Evolutionary conservation across 2,113 vertebrate species (phyloP).

Genomic region (Merops nubicus): DNA sequence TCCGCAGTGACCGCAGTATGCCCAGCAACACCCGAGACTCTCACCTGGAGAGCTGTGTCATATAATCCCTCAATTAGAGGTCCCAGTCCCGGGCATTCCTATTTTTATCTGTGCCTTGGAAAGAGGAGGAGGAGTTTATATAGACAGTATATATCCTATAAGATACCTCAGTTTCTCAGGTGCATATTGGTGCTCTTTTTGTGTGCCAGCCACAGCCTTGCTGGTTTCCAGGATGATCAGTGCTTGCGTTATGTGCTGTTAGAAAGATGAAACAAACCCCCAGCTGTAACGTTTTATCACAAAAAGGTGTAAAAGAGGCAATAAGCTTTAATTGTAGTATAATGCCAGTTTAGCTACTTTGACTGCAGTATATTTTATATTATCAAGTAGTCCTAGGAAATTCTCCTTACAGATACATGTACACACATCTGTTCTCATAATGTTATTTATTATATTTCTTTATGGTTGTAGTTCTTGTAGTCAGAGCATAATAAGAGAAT

Average conservation of each 20-base stretch:
- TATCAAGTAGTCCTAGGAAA: not conserved
- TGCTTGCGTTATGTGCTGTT: not conserved
- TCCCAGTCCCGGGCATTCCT: not conserved
- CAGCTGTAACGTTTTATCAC: not conserved
- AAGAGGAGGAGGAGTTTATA: not conserved
- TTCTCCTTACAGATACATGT: not conserved
- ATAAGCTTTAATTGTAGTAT: not conserved
- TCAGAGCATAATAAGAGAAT: not conserved
- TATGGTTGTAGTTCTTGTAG: not conserved
- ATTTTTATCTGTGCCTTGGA: accelerated
- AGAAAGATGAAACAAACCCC: not conserved
- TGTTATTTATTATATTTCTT: not conserved
- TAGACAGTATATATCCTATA: not conserved
- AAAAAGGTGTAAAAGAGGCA: not conserved
- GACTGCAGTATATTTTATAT: not conserved
- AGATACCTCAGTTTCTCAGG: too few species aligned
- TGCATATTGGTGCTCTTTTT: not conserved
- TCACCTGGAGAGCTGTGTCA: not conserved
- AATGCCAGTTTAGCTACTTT: not conserved
- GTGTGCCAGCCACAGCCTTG: not conserved
- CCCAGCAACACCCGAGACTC: not conserved
- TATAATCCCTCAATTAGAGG: accelerated
- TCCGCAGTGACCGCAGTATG: not conserved
- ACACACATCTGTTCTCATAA: not conserved
- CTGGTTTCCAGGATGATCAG: not conserved